These are phyloP conservation scores for Ernsta delagoae DNA, from an alignment of 2,888 invertebrate genomes.

Conservation along the genomic window DNA sequence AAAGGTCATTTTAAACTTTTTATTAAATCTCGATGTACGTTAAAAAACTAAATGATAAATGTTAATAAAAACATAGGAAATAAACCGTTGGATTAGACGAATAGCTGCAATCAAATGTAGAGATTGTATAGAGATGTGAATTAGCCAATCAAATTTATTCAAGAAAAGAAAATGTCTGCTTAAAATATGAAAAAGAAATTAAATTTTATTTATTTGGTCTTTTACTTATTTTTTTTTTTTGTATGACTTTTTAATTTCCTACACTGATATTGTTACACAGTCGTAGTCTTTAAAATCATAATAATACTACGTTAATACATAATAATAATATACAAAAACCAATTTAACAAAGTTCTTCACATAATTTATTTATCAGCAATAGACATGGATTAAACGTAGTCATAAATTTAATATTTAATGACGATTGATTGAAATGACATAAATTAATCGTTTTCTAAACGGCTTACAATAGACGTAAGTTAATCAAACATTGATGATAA, in stretches of 20 bases:
- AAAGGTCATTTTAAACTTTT: background rate
- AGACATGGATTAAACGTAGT: background rate
- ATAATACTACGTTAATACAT: too few species aligned
- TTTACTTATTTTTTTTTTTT: too few species aligned
- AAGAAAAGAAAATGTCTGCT: background rate
- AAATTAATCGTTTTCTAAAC: background rate
- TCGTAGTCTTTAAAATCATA: too few species aligned
- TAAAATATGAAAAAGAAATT: background rate
- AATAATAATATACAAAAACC: too few species aligned
- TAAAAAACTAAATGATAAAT: background rate
- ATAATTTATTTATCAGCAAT: too few species aligned
- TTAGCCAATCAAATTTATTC: background rate
- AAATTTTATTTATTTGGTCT: too few species aligned
- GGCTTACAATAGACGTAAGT: background rate
- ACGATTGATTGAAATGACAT: background rate
- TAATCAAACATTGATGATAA: background rate
- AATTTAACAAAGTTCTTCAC: too few species aligned
- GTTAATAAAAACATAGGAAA: slow-evolving; percentile 1
- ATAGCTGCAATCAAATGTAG: background rate
- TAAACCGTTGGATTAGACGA: background rate
- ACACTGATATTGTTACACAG: too few species aligned
- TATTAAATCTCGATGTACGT: background rate
- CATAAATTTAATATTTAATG: background rate
- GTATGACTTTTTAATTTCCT: too few species aligned
- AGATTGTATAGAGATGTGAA: background rate